A percentile compares a stretch with the other conserved stretches of the same genome.
phyloP scores from a whole-genome alignment of 1,140 invertebrate species.

The Cotesia vestalis region DNA sequence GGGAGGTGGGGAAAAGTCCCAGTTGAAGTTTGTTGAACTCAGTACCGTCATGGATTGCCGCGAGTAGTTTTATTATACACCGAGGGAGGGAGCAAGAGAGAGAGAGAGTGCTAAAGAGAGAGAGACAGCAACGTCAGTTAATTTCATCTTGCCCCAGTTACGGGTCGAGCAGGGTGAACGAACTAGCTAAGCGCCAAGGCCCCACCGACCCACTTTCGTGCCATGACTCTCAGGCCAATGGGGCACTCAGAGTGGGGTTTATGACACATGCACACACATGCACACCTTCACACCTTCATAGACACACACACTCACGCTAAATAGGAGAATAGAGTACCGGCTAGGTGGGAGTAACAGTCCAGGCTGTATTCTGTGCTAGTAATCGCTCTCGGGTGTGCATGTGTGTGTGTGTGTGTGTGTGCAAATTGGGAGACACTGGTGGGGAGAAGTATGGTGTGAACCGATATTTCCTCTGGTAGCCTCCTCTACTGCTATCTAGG shows the following conservation, averaged over 20 bases:
- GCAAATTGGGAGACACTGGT: too few relatives aligned
- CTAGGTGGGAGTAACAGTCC: neutral
- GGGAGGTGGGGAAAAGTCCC: constrained; percentile 50
- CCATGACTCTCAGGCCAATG: constrained; percentile 28
- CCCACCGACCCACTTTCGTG: constrained; percentile 64
- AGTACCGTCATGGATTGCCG: constrained; percentile 52
- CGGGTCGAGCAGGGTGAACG: constrained; percentile 66
- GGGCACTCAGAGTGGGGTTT: constrained; percentile 3
- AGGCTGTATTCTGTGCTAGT: neutral
- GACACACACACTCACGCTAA: too few relatives aligned
- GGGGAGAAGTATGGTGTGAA: neutral
- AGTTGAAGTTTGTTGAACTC: constrained; percentile 65
- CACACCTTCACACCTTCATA: too few relatives aligned
- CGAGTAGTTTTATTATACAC: constrained; percentile 23
- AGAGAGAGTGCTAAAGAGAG: constrained; percentile 32
- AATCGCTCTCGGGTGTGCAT: neutral
- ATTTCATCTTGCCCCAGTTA: constrained; percentile 69
- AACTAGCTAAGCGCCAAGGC: constrained; percentile 67
- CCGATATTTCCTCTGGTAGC: constrained; percentile 13
- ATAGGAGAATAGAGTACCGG: too few relatives aligned
- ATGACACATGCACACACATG: neutral
- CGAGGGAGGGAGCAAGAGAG: constrained; percentile 33
- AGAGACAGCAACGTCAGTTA: constrained; percentile 56
- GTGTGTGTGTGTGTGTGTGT: neutral
- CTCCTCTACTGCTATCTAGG: constrained; percentile 31